Conservation (phyloP, 2,113 vertebrate genomes). For the sheep (Ovis aries) region ARS-UI_Ramb_v3.0 NC_056054.1:216452001-216452500, state of each 20-base stretch:
- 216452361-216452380: not conserved
- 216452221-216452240: slow-evolving; percentile 28
- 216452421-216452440: not conserved
- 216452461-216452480: not conserved
- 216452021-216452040: not conserved
- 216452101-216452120: not conserved
- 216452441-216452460: not conserved
- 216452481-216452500: not conserved
- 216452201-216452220: not conserved
- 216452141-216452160: not conserved
- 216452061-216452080: not conserved
- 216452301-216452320: not conserved
- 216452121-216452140: not conserved
- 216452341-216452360: not conserved
- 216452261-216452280: not conserved
- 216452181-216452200: not conserved
- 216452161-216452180: not conserved
- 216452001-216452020: not conserved
- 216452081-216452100: not conserved
- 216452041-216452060: not conserved
- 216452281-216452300: not conserved
- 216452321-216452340: not conserved
- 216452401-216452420: not conserved
- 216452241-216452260: not conserved
- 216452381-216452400: not conserved